Evolutionary conservation across 2,797 vertebrate species (phyloP).

Genomic region (Avahi laniger): DNA sequence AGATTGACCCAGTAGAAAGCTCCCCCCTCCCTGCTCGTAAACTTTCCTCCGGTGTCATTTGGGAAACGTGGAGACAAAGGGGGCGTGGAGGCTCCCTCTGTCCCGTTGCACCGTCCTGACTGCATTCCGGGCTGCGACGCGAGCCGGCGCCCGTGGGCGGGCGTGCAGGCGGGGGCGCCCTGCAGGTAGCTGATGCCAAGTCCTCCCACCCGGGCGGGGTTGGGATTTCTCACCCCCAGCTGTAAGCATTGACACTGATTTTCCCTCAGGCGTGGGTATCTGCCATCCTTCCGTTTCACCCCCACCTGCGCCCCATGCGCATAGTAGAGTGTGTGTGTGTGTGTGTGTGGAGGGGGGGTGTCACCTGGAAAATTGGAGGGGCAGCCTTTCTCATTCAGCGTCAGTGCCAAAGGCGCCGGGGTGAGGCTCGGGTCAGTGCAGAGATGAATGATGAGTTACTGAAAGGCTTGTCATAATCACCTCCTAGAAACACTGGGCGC

Average conservation of each 20-base stretch:
- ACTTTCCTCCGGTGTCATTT: constrained; percentile 75
- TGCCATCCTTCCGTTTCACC: constrained; percentile 15
- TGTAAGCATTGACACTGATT: constrained; percentile 39
- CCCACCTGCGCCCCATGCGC: background rate
- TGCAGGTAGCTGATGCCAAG: constrained; percentile 58
- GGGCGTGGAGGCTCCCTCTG: constrained; percentile 69
- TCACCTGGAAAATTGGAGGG: constrained; percentile 47
- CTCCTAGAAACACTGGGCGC: constrained; percentile 39
- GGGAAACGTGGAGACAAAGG: constrained; percentile 76
- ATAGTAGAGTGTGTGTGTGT: background rate
- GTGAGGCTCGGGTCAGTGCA: constrained; percentile 58
- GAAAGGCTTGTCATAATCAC: constrained; percentile 61
- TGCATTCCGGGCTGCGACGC: background rate
- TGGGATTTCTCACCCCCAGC: constrained; percentile 9
- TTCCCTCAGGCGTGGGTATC: constrained; percentile 48
- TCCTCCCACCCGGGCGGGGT: background rate
- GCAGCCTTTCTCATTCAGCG: background rate
- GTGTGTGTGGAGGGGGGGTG: background rate
- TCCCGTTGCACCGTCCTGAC: constrained; percentile 45
- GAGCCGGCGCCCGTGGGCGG: background rate
- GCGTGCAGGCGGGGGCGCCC: background rate
- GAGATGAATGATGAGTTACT: constrained; percentile 66
- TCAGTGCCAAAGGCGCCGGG: constrained; percentile 7
- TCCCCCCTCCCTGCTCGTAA: constrained; percentile 46
- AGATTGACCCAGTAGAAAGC: constrained; percentile 52